These are phyloP conservation scores for Lagenorhynchus albirostris DNA, from an alignment of 2,113 vertebrate species.

Conservation along the genomic window DNA sequence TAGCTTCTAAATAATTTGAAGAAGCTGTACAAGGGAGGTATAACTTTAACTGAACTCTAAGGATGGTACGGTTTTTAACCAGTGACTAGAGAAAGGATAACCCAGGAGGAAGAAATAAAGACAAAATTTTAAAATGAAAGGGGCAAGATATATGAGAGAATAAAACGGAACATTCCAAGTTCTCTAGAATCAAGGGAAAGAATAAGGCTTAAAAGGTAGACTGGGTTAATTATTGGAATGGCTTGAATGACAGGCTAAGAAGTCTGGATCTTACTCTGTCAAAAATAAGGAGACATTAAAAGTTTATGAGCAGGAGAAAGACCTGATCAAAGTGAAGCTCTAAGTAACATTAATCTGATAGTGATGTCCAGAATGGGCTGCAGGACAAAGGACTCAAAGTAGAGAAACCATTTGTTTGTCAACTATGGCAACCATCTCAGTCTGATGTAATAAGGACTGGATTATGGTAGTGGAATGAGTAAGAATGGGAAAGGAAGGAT, in stretches of 20 bases:
- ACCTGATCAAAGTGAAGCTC: neutral
- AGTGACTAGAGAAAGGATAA: neutral
- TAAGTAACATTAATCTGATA: neutral
- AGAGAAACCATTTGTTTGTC: conserved; percentile 1
- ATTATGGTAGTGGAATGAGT: neutral
- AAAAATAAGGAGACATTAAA: neutral
- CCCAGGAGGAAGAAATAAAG: neutral
- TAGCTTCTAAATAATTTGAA: conserved; percentile 16
- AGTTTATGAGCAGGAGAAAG: neutral
- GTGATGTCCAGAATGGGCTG: neutral
- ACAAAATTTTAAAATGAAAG: neutral
- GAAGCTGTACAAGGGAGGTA: neutral
- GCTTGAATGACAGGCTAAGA: conserved; percentile 1
- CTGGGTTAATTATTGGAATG: neutral
- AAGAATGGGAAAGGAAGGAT: conserved; percentile 24
- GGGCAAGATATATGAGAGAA: neutral
- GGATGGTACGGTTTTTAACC: neutral
- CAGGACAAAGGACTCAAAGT: neutral
- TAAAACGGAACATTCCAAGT: neutral
- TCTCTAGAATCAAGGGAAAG: neutral
- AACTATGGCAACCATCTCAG: neutral
- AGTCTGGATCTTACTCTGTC: conserved; percentile 7
- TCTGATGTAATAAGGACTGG: neutral
- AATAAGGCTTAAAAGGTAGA: neutral
- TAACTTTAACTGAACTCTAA: conserved; percentile 33